Percentiles rank a stretch among this genome's conserved stretches.
Conservation (phyloP, 2,797 vertebrate species). For the Coccyzus lansbergi region DNA sequence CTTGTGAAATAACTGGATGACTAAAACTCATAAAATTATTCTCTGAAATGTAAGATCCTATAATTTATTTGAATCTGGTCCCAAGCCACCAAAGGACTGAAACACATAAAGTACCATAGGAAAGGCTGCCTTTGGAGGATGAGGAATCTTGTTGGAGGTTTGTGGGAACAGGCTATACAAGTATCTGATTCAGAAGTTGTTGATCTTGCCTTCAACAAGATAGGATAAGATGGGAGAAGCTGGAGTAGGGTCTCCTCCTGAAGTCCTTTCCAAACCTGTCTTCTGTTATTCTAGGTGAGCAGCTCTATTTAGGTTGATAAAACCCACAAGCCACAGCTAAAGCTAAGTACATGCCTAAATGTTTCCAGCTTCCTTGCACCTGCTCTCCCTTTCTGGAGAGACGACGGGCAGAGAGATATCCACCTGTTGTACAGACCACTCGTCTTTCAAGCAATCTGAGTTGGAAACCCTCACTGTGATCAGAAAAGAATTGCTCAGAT, state of each 20-base stretch:
- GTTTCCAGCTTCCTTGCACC: not conserved
- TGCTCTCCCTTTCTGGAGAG: not conserved
- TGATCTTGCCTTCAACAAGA: not conserved
- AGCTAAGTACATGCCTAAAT: not conserved
- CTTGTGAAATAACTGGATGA: not conserved
- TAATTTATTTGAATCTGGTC: not conserved
- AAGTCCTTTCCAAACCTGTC: not conserved
- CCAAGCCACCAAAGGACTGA: not conserved
- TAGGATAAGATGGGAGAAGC: not conserved
- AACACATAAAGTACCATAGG: not conserved
- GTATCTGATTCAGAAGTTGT: not conserved
- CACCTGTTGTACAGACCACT: not conserved
- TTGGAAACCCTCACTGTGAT: not conserved
- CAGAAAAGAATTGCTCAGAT: not conserved
- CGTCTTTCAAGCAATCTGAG: not conserved
- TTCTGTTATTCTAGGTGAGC: not conserved
- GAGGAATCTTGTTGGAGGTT: not conserved
- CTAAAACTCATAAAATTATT: conserved; percentile 4
- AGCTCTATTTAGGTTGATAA: not conserved
- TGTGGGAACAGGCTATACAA: not conserved
- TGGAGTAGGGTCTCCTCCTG: not conserved
- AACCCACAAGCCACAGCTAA: not conserved
- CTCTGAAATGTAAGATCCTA: not conserved
- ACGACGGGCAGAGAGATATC: not conserved
- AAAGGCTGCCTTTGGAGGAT: not conserved